Evolutionary conservation across 1,140 invertebrate genomes (phyloP), one percentile per base, ranked within the genome.

Genomic region (Penaeus japonicus): DNA sequence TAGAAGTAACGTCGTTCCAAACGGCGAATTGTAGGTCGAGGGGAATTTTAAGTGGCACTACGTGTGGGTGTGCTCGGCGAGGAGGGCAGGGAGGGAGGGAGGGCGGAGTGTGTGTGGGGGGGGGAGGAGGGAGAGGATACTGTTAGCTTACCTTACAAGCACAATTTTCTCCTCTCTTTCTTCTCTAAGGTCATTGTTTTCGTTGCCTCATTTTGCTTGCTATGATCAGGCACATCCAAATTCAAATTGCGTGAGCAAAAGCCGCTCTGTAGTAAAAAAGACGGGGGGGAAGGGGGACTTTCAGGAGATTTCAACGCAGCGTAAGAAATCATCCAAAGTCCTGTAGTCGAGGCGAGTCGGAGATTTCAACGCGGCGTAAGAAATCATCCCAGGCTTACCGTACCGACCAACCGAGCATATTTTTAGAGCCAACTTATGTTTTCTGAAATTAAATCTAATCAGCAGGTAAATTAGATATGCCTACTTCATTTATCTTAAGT

Each of bases 1-100:
- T 47, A 47, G 47, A 7, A 47, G 47, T 10, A 47, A 47, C 47
- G 7, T 47, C 47, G 10, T 15, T 47, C 47, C 7, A 47, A 47
- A 47, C 15, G 47, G 47, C 47, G 47, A 12, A 47, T 47, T 70
- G 22, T 70, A 30, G 15, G 62, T 70, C 62, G 62, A n/a, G n/a
- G 62, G 47, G 47, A 47, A 47, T 47, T 47, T 47, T 47, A 65
- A 84, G 81, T 84, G 81, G 73, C 53, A 84, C 62, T 84, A 54
- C 39, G 53, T 84, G 57, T 59, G 81, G 81, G 81, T 84, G 62
- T 54, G 81, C 35, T 54, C 24, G 57, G 53, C 73, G 81, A 39
- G 62, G 81, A 39, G 81, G 55, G 5, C 22, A 81, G 81, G 59
- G 35, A 47, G 73, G 86, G 62, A 79, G 30, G 79, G 27, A 27